These are phyloP conservation scores for Cyclophora albipunctata DNA, from an alignment of 2,888 invertebrate species.

Conservation along the genomic window DNA sequence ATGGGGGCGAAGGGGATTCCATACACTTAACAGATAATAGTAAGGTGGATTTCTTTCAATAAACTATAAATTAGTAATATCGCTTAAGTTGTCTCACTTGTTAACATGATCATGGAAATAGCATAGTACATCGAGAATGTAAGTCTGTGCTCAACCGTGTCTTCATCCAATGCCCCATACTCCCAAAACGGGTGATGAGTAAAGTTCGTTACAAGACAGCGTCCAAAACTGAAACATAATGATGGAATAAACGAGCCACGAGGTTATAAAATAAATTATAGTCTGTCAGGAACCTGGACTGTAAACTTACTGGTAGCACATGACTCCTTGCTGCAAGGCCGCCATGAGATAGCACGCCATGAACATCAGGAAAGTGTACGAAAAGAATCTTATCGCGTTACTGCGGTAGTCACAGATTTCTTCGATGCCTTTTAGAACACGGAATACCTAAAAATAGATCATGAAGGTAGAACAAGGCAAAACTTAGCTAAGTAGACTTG, in stretches of 20 bases:
- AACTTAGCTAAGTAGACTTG: neutral
- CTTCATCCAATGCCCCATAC: slow-evolving; percentile 28
- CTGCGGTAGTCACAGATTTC: slow-evolving; percentile 45
- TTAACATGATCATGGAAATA: slow-evolving; percentile 51
- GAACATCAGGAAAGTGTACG: slow-evolving; percentile 44
- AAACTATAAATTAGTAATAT: too few relatives aligned
- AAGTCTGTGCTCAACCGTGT: slow-evolving; percentile 28
- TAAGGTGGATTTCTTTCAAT: too few relatives aligned
- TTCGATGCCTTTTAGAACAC: slow-evolving; percentile 43
- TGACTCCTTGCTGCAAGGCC: slow-evolving; percentile 48
- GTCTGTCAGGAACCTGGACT: neutral
- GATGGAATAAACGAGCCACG: too few relatives aligned
- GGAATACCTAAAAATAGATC: slow-evolving; percentile 37
- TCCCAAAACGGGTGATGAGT: slow-evolving; percentile 52
- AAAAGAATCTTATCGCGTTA: slow-evolving; percentile 43
- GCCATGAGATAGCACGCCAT: slow-evolving; percentile 52
- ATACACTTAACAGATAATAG: too few relatives aligned
- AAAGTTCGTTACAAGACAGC: slow-evolving; percentile 49
- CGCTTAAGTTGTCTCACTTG: slow-evolving; percentile 28
- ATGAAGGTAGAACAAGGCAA: neutral
- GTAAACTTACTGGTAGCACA: slow-evolving; percentile 48
- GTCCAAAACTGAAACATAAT: slow-evolving; percentile 29
- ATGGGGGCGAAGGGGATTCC: too few relatives aligned
- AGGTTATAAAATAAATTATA: too few relatives aligned
- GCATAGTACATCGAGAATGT: slow-evolving; percentile 53